These are phyloP conservation scores for Sturnira hondurensis DNA, from an alignment of 2,113 vertebrate species.

Conservation along the genomic window DNA sequence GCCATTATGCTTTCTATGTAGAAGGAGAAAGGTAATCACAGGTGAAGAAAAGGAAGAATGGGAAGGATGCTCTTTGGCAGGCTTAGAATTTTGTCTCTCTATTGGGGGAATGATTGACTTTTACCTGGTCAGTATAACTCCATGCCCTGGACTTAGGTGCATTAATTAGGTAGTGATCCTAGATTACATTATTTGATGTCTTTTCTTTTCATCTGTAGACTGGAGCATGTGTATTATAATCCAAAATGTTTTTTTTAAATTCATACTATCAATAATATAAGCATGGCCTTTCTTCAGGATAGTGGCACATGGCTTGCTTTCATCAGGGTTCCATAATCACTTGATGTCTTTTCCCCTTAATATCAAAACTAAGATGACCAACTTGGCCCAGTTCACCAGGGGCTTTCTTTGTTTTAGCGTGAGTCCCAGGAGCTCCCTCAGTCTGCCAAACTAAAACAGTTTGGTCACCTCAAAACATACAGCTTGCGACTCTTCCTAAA, in stretches of 20 bases:
- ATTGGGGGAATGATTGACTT: neutral
- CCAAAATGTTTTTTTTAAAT: neutral
- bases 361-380: neutral
- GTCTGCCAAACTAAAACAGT: neutral
- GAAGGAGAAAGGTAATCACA: neutral
- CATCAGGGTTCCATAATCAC: neutral
- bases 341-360: neutral
- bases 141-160: neutral
- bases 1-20: neutral
- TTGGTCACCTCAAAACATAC: neutral
- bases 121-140: neutral
- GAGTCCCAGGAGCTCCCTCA: neutral
- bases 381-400: neutral
- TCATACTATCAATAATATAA: neutral
- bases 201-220: neutral
- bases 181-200: neutral
- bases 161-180: neutral
- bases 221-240: neutral
- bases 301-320: neutral
- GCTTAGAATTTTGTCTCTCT: neutral
- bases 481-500: neutral
- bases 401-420: neutral
- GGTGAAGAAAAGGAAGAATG: neutral
- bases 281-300: neutral
- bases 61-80: neutral